Percentiles rank a stretch among this genome's conserved stretches.
Conservation (phyloP, 1,140 invertebrate species). For the Drosophila parvula region DNA sequence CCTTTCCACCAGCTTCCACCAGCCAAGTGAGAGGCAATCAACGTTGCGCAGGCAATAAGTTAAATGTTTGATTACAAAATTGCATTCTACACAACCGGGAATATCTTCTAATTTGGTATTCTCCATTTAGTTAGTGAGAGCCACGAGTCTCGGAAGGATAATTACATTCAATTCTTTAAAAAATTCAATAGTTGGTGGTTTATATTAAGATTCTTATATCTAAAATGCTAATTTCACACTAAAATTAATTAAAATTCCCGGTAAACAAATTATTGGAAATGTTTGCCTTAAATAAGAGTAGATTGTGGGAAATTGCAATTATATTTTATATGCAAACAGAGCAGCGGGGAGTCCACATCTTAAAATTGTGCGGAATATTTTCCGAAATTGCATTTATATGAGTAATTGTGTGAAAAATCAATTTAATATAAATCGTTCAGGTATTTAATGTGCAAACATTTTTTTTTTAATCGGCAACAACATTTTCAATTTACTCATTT, state of each 20-base stretch:
- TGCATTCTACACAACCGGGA: conserved; percentile 51
- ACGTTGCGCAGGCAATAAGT: conserved; percentile 47
- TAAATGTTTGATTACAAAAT: conserved; percentile 64
- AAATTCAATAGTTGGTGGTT: neutral
- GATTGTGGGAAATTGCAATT: neutral
- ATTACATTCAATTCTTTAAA: neutral
- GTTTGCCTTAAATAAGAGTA: no score
- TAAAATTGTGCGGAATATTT: neutral
- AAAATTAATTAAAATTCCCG: no score
- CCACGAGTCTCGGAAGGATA: conserved; percentile 1
- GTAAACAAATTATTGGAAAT: neutral
- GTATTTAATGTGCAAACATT: conserved; percentile 2
- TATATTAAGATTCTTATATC: neutral
- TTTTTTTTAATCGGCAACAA: conserved; percentile 9
- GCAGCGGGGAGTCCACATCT: no score
- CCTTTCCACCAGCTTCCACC: conserved; percentile 4
- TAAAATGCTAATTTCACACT: neutral
- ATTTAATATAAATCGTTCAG: neutral
- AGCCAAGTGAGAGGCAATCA: conserved; percentile 47
- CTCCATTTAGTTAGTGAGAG: conserved; percentile 26
- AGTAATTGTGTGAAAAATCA: conserved; percentile 11
- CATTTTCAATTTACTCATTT: conserved; percentile 5
- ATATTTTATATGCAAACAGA: neutral
- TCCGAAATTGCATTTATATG: neutral
- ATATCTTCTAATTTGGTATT: conserved; percentile 36